Evolutionary conservation across 2,888 invertebrate genomes (phyloP), one percentile per base, ranked within the genome.

Genomic region (Trissonchulus latispiculum): DNA sequence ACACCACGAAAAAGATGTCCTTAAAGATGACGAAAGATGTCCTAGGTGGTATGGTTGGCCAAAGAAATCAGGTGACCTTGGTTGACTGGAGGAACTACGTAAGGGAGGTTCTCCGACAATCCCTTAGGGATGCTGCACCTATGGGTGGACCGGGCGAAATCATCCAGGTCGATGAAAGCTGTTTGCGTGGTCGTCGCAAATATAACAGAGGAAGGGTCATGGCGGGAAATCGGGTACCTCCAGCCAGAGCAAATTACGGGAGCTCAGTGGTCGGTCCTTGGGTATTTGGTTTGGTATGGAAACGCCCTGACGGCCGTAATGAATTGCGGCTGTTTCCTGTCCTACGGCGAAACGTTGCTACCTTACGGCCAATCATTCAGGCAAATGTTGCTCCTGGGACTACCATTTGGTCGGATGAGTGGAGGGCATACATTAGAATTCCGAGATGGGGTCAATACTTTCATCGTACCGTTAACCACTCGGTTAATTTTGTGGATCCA

Each of bases 101-200:
- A 28, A n/a, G 64, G 18, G 64, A 64, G 29, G 64, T 64, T 64
- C 29, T n/a, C 28, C 64, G 29, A 64, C 64, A 28, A 28, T 8
- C 64, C 28, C 64, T 64, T 18, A 31, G 28, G 8, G 64, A 64
- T 8, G 64, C 64, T 28, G 28, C 64, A 15, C 64, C 28, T n/a
- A n/a, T n/a, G n/a, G n/a, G n/a, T n/a, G n/a, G n/a, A n/a, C n/a
- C n/a, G n/a, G n/a, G n/a, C n/a, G n/a, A n/a, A n/a, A n/a, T 48
- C 32, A 31, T 36, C 2, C 70, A 70, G 29, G 48, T 70, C 48
- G 70, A 70, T 29, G 70, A 70, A 37, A 70, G 70, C 48, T 32
- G 36, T 3, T 29, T 37, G 48, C 15, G 70, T 48, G 70, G 70
- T 3, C 8, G 48, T 2, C 15, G 70, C 3, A 70, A 70, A 48